Evolutionary conservation across 2,113 vertebrate genomes (phyloP).

Genomic region (Dasypus novemcinctus): DNA sequence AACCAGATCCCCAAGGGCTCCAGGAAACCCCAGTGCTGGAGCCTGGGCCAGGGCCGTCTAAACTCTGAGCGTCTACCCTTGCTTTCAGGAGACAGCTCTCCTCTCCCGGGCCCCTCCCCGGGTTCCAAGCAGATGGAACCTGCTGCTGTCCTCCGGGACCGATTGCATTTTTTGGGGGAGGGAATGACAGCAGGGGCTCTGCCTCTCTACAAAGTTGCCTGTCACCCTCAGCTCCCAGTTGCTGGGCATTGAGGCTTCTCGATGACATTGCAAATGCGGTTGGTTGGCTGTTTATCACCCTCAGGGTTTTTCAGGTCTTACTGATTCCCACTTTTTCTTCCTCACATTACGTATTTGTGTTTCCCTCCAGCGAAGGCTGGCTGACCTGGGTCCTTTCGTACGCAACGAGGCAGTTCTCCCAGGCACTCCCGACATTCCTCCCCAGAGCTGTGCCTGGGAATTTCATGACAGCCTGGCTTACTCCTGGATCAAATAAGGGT

Average conservation of each 20-base stretch:
- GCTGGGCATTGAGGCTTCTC: background rate
- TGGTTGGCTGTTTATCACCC: slow-evolving; percentile 6
- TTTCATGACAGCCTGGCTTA: background rate
- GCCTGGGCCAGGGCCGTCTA: too few relatives aligned
- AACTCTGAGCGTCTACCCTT: background rate
- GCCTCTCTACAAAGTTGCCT: background rate
- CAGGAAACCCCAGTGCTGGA: too few relatives aligned
- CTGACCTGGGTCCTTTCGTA: background rate
- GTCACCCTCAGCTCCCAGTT: background rate
- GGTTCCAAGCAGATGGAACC: background rate
- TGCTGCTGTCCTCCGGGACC: background rate
- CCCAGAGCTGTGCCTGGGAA: background rate
- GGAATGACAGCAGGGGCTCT: background rate
- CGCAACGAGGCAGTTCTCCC: background rate
- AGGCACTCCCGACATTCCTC: background rate
- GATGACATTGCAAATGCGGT: background rate
- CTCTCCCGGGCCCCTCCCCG: too few relatives aligned
- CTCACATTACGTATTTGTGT: slow-evolving; percentile 40
- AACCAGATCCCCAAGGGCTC: background rate
- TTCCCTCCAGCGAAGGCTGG: background rate
- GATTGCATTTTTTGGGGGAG: background rate
- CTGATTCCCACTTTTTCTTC: slow-evolving; percentile 59
- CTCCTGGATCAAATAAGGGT: background rate
- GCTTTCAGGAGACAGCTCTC: background rate
- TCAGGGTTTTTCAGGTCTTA: slow-evolving; percentile 39